These are phyloP conservation scores for Hipposideros larvatus DNA, from an alignment of 2,797 vertebrate species.

Conservation along the genomic window DNA sequence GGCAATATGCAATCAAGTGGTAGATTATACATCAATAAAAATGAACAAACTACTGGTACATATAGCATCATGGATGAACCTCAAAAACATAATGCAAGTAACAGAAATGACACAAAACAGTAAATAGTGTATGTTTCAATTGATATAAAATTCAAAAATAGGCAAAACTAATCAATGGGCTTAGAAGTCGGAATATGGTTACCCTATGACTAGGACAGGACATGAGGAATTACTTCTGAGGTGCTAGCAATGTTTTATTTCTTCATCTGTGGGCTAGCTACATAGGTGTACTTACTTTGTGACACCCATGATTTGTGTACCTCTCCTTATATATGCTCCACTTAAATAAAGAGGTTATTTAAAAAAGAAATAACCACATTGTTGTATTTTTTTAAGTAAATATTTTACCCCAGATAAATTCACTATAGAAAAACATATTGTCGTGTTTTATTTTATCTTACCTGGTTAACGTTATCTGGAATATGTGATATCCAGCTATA, in stretches of 20 bases:
- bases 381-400: not conserved
- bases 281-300: not conserved
- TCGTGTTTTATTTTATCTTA: constrained; percentile 59
- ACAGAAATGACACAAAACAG: not conserved
- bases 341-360: not conserved
- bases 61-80: not conserved
- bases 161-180: not conserved
- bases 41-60: not conserved
- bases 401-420: not conserved
- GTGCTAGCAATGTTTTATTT: not conserved
- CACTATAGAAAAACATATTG: not conserved
- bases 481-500: constrained; percentile 90
- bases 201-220: not conserved
- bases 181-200: not conserved
- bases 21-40: not conserved
- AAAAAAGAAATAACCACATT: not conserved
- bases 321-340: not conserved
- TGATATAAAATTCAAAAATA: not conserved
- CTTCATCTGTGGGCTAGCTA: not conserved
- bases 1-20: not conserved
- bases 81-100: not conserved
- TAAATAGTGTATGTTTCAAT: not conserved
- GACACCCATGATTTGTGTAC: not conserved
- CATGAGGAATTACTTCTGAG: not conserved
- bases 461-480: constrained; percentile 91